Base-by-base conservation (phyloP, 1,140 invertebrate genomes). In the Aricia agestis region DNA sequence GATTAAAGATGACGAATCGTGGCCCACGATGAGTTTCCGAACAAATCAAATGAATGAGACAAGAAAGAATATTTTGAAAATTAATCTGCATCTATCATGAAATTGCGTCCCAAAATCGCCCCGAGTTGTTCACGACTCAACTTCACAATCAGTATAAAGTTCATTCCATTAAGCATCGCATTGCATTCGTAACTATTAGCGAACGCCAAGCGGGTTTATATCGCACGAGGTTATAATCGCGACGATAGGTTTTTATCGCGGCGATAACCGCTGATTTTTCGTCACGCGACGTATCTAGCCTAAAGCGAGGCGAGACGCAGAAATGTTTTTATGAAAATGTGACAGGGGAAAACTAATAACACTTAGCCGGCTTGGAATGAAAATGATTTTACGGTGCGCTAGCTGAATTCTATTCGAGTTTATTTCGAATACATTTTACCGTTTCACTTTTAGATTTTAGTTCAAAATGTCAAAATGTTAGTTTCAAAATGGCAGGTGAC, bases 251-350 rank as follows among this genome's bases (percentile, higher is more conserved):
- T 63, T 63, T 63, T 25, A 63, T 63, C 59, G 18, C 59, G 18
- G 18, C 19, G 59, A 63, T 63, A 63, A 63, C n/a, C 17, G 59
- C 18, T 59, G 58, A 59, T 59, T 63, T 63, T 63, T 63, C 59
- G 59, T 63, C 59, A 63, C 59, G 59, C 59, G 59, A 63, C 19
- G 11, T 19, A 25, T 63, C 17, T 63, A 10, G 59, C 59, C 59
- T 63, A 63, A 63, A 63, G 18, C 19, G 10, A 63, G 59, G 13
- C 18, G 58, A 59, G 59, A 25, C 1, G 59, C 11, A 19, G 59
- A 63, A 63, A 63, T 19, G 59, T 63, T 63, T 63, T 63, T 63
- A 25, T 63, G 10, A 63, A 59, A 59, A 18, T 63, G 10, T 63
- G 59, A 63, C 18, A 63, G 59, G 59, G 59, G 18, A 19, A 63